Evolutionary conservation across 2,888 invertebrate genomes (phyloP).

Genomic region (Bhutanitis thaidina): DNA sequence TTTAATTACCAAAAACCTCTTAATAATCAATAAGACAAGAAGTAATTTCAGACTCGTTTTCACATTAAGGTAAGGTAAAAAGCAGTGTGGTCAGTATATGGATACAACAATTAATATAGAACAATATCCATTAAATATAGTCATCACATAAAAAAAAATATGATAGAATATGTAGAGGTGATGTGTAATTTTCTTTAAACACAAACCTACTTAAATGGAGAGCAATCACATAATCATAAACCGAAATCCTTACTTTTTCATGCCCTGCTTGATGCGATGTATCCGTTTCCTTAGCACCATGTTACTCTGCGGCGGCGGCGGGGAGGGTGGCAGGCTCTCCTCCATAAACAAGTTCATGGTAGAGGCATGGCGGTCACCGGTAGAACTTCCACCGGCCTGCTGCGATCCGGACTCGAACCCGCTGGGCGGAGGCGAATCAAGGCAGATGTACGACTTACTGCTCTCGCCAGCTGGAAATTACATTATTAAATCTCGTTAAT

Average conservation of each 20-base stretch:
- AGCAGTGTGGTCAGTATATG: too few relatives aligned
- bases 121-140: too few relatives aligned
- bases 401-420: conserved; percentile 76
- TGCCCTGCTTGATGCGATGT: conserved; percentile 92
- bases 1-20: too few relatives aligned
- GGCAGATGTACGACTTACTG: conserved; percentile 77
- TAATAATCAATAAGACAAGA: too few relatives aligned
- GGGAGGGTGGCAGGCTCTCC: conserved; percentile 73
- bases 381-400: conserved; percentile 64
- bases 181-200: too few relatives aligned
- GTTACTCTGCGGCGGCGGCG: conserved; percentile 88
- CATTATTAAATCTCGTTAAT: neutral
- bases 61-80: too few relatives aligned
- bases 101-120: too few relatives aligned
- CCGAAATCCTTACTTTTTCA: conserved; percentile 82
- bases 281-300: conserved; percentile 93
- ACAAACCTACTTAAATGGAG: too few relatives aligned
- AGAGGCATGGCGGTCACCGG: conserved; percentile 69
- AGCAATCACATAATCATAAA: neutral
- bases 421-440: conserved; percentile 80
- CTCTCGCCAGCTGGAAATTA: conserved; percentile 72
- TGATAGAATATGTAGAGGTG: too few relatives aligned
- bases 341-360: conserved; percentile 61
- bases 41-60: too few relatives aligned
- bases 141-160: too few relatives aligned